Evolutionary conservation across 2,113 vertebrate species (phyloP).

Genomic region (Percopsis transmontana): DNA sequence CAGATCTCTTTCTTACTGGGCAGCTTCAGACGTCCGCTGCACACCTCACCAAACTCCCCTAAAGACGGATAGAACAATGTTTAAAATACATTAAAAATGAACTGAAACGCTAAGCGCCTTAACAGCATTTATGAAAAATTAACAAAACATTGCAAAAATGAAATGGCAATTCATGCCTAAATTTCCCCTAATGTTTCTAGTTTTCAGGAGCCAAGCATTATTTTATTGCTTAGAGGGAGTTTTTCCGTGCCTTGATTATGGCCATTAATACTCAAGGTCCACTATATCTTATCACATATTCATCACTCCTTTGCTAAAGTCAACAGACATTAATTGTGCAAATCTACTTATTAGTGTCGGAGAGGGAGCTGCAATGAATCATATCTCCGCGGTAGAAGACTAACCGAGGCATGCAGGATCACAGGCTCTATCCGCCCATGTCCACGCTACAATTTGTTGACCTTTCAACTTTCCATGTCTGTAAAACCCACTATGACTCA

Average conservation of each 20-base stretch:
- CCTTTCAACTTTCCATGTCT: slow-evolving; percentile 18
- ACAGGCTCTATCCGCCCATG: background rate
- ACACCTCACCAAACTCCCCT: slow-evolving; percentile 98
- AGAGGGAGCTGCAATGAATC: slow-evolving; percentile 1
- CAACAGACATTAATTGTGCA: background rate
- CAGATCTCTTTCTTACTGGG: slow-evolving; percentile 98
- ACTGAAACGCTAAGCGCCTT: background rate
- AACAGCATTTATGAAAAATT: background rate
- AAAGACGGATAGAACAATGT: slow-evolving; percentile 6
- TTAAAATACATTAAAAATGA: background rate
- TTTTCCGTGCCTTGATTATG: background rate
- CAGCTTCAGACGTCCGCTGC: slow-evolving; percentile 92
- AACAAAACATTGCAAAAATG: background rate
- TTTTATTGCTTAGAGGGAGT: background rate
- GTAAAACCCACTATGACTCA: slow-evolving; percentile 28
- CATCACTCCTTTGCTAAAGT: background rate
- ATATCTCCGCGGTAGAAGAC: background rate
- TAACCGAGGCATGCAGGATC: background rate
- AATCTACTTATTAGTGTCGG: slow-evolving; percentile 17
- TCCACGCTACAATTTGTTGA: background rate
- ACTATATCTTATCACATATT: background rate
- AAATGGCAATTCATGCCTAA: background rate
- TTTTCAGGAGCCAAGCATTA: background rate
- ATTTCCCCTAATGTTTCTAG: background rate
- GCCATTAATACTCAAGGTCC: background rate